These are phyloP conservation scores for Dicrurus megarhynchus DNA, from an alignment of 2,113 vertebrate species.

Conservation along the genomic window DNA sequence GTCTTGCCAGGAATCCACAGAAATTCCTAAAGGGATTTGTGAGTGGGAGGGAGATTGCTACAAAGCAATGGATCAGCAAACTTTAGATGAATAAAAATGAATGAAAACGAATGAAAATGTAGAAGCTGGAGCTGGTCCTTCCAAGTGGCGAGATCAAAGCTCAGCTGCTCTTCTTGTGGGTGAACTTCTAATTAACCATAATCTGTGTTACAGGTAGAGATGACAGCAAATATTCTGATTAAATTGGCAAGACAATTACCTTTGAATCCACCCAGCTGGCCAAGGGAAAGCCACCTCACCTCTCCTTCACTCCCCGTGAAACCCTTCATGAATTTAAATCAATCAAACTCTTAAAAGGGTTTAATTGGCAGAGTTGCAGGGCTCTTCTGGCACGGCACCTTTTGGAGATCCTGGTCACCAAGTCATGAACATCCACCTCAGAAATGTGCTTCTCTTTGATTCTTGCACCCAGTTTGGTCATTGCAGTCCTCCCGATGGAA, in stretches of 20 bases:
- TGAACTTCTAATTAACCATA: background rate
- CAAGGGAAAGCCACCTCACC: background rate
- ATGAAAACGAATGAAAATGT: background rate
- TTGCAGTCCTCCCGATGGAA: background rate
- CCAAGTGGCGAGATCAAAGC: background rate
- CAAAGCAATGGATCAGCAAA: too few relatives aligned
- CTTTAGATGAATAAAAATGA: background rate
- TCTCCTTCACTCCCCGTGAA: background rate
- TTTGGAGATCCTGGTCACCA: background rate
- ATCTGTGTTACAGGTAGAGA: background rate
- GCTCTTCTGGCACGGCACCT: background rate
- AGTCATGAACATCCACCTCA: background rate
- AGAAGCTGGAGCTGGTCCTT: background rate
- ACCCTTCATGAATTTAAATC: background rate
- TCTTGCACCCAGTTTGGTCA: background rate
- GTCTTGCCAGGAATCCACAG: background rate
- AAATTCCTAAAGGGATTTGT: background rate
- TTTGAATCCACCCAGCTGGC: background rate
- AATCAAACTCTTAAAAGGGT: background rate
- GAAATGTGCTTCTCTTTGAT: background rate
- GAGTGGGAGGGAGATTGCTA: background rate
- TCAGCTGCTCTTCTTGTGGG: background rate
- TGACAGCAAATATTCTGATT: background rate
- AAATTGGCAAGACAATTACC: background rate
- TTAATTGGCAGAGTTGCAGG: background rate